Conservation (phyloP, 2,888 invertebrate genomes). For the Drosophila buzzatii region DNA sequence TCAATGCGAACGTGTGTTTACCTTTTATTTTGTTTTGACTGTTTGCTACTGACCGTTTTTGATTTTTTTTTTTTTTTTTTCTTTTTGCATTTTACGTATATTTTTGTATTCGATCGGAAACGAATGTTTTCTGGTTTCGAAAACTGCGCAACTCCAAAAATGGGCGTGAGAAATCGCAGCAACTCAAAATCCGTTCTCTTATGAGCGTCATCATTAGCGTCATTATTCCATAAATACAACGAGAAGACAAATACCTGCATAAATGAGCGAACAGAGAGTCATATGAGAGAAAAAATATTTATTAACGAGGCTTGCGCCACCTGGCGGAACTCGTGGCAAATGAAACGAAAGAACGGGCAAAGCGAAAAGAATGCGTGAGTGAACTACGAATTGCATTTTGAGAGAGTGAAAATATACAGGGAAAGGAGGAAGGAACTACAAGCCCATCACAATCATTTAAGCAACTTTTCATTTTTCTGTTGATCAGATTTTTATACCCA, state of each 20-base stretch:
- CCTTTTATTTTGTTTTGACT: no score
- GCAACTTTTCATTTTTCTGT: constrained; percentile 18
- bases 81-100: no score
- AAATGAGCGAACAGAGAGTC: no score
- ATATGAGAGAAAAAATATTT: constrained; percentile 33
- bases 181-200: constrained; percentile 40
- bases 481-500: no score
- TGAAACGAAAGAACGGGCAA: constrained; percentile 9
- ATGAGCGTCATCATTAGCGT: constrained; percentile 67
- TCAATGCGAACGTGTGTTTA: no score
- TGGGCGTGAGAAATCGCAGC: constrained; percentile 73
- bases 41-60: no score
- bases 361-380: background rate
- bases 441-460: constrained; percentile 21
- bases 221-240: constrained; percentile 54
- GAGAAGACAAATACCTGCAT: constrained; percentile 20
- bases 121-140: constrained; percentile 44
- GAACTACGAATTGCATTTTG: constrained; percentile 6
- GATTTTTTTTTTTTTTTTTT: no score
- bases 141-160: constrained; percentile 46
- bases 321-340: constrained; percentile 26
- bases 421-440: background rate
- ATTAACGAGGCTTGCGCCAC: constrained; percentile 9
- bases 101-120: constrained; percentile 3
- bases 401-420: background rate